These are phyloP conservation scores for Characodon lateralis DNA, from an alignment of 2,797 vertebrate genomes.

Conservation along the genomic window DNA sequence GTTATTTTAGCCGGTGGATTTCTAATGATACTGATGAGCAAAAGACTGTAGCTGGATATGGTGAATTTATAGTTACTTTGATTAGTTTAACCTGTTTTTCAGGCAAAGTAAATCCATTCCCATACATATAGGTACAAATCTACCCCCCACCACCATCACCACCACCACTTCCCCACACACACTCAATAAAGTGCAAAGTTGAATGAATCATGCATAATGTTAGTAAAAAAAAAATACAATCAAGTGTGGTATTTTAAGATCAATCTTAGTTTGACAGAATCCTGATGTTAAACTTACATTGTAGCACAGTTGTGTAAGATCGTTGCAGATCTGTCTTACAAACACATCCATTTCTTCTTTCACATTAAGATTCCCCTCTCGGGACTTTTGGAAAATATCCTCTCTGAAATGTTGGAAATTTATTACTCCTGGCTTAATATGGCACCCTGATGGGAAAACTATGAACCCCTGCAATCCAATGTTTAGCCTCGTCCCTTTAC, in stretches of 20 bases:
- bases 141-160: too few species aligned
- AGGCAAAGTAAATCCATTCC: conserved; percentile 2
- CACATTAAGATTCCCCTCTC: neutral
- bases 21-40: neutral
- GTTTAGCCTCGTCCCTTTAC: conserved; percentile 24
- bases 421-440: conserved; percentile 32
- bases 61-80: conserved; percentile 25
- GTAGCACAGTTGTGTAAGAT: conserved; percentile 1
- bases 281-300: conserved; percentile 2
- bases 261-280: neutral
- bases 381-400: conserved; percentile 20
- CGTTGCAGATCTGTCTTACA: neutral
- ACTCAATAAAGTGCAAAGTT: conserved; percentile 16
- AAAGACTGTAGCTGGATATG: neutral
- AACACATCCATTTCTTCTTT: conserved; percentile 2
- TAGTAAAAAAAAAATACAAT: neutral
- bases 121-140: neutral
- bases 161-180: too few species aligned
- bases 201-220: neutral
- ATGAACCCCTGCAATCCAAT: conserved; percentile 19
- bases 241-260: neutral
- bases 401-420: conserved; percentile 23
- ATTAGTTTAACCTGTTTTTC: conserved; percentile 33
- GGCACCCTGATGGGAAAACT: conserved; percentile 27
- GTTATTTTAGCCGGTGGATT: neutral